Evolutionary conservation across 2,888 invertebrate genomes (phyloP).

Genomic region (Catocala fraxini): DNA sequence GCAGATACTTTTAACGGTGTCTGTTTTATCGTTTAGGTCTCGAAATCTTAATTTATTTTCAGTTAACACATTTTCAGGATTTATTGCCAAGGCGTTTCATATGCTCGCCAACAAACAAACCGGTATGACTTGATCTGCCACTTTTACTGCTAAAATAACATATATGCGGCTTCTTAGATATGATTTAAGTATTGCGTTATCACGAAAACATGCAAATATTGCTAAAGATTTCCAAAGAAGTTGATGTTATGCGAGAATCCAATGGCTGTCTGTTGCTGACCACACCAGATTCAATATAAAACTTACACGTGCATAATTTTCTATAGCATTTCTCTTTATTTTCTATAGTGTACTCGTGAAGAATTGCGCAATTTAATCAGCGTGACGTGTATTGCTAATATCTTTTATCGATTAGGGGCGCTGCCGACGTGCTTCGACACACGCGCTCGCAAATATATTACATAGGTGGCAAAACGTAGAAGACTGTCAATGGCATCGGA

Average conservation of each 20-base stretch:
- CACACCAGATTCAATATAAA: neutral
- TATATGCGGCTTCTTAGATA: neutral
- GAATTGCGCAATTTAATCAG: constrained; percentile 36
- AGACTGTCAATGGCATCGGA: constrained; percentile 25
- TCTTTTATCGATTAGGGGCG: constrained; percentile 43
- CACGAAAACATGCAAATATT: neutral
- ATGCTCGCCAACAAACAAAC: neutral
- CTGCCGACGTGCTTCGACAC: constrained; percentile 57
- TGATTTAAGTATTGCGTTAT: neutral
- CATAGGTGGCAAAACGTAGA: neutral
- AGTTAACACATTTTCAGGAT: neutral
- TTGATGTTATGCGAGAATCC: too few relatives aligned
- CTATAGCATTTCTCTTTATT: neutral
- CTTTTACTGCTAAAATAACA: neutral
- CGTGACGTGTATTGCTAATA: constrained; percentile 45
- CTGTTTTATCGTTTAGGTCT: neutral
- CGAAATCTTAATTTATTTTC: neutral
- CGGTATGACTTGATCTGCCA: neutral
- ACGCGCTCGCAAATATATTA: constrained; percentile 44
- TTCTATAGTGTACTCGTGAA: neutral
- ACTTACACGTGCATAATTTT: constrained; percentile 1
- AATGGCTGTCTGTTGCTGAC: too few relatives aligned
- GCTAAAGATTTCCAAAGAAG: too few relatives aligned
- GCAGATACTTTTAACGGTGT: too few relatives aligned
- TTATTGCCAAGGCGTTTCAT: neutral